Conservation (phyloP, 2,113 vertebrate species). For the Callionymus lyra region DNA sequence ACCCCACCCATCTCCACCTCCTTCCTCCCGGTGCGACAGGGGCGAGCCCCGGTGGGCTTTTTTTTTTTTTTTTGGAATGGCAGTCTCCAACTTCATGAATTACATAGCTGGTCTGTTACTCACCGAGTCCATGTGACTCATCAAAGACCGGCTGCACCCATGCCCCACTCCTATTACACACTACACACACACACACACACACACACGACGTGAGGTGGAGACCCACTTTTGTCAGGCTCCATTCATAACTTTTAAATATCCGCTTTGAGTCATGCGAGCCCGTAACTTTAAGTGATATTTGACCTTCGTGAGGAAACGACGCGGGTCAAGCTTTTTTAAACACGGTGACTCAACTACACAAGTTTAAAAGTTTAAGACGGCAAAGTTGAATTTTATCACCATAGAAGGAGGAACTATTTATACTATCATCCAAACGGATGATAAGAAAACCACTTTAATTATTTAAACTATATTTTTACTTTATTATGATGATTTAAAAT, state of each 20-base stretch:
- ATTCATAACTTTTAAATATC: slow-evolving; percentile 48
- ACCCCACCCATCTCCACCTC: slow-evolving; percentile 10
- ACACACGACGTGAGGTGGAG: slow-evolving; percentile 6
- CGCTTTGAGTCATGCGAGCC: slow-evolving; percentile 44
- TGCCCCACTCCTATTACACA: slow-evolving; percentile 33
- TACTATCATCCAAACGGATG: too few species aligned
- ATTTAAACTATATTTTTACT: too few species aligned
- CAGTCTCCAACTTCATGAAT: slow-evolving; percentile 47
- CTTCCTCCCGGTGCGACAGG: slow-evolving; percentile 5
- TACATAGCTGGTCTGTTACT: slow-evolving; percentile 63
- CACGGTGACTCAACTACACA: neutral
- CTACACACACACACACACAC: slow-evolving; percentile 6
- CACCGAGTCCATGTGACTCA: slow-evolving; percentile 65
- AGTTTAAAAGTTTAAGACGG: too few species aligned
- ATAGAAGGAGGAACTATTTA: too few species aligned
- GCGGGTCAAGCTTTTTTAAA: too few species aligned
- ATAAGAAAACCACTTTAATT: too few species aligned
- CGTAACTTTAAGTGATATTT: slow-evolving; percentile 18
- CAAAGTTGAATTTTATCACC: too few species aligned
- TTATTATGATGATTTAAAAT: too few species aligned
- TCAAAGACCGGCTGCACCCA: slow-evolving; percentile 47
- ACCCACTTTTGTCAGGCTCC: slow-evolving; percentile 26
- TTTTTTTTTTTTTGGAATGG: slow-evolving; percentile 9
- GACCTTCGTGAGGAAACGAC: slow-evolving; percentile 16
- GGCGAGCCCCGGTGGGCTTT: slow-evolving; percentile 21